Conservation (phyloP, 2,888 invertebrate genomes). For the Agonopterix heracliana region DNA sequence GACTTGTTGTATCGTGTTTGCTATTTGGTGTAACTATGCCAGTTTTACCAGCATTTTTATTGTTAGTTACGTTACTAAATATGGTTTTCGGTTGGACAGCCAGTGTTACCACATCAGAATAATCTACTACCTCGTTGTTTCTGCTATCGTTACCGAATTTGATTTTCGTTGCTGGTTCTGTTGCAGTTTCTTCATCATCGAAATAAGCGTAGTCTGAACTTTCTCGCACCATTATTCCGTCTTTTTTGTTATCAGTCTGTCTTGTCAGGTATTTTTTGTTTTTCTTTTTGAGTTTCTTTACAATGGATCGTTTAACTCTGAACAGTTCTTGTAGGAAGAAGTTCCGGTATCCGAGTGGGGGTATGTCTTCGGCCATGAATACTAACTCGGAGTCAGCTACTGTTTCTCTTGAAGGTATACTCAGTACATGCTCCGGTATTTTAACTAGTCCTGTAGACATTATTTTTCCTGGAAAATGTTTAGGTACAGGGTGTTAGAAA, state of each 20-base stretch:
- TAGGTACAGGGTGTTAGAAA: no score
- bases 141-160: not conserved
- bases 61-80: no score
- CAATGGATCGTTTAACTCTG: not conserved
- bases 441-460: constrained; percentile 78
- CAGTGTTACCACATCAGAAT: no score
- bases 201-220: constrained; percentile 21
- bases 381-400: constrained; percentile 79
- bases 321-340: constrained; percentile 62
- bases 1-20: no score
- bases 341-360: constrained; percentile 81
- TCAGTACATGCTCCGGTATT: constrained; percentile 72
- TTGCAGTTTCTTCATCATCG: constrained; percentile 1
- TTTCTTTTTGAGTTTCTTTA: constrained; percentile 33
- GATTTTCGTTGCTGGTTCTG: not conserved
- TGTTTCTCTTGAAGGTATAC: constrained; percentile 73
- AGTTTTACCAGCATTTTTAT: no score
- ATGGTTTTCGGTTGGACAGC: no score
- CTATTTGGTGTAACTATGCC: no score
- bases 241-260: constrained; percentile 23
- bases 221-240: constrained; percentile 15
- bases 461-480: constrained; percentile 61
- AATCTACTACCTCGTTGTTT: no score
- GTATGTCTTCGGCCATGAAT: constrained; percentile 79
- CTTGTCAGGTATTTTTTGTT: constrained; percentile 33